Base-by-base conservation (phyloP, 2,888 invertebrate species). In the Rhyacophila evoluta region DNA sequence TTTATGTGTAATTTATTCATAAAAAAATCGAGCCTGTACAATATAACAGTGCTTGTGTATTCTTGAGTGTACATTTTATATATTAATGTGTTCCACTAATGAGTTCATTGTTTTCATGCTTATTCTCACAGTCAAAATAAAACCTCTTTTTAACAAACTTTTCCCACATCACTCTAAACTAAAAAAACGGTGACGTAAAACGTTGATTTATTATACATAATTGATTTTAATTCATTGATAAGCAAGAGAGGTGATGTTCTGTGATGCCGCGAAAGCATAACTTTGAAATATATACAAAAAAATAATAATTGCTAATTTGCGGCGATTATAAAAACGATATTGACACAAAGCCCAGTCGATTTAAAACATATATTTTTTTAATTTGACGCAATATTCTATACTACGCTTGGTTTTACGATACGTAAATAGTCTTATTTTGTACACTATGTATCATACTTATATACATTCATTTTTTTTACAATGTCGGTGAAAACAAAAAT, bases 41-140 rank as follows among this genome's bases (percentile, higher is more conserved):
- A 71, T 69, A 72, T 15, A 25, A 25, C 55, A 55, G 80, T 28
- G 75, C 73, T 73, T 79, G 74, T 70, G 80, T 80, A 78, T 70
- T 80, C 81, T 77, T 72, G 28, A 73, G 81, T 79, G 81, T 77
- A 76, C 77, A 77, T 81, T 79, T 55, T 67, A 81, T 81, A 80
- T 81, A 79, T 81, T 79, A 79, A 81, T 72, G 78, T 78, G 79
- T 74, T 55, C 25, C 77, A 74, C 79, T 82, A 82, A 82, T 82
- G 82, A 82, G 82, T 82, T 79, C 82, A 82, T 82, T 82, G 82
- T 82, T 82, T 76, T 38, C 69, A 27, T 39, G 68, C 79, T 72
- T 37, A 67, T 82, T 82, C 82, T 81, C 82, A 81, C 82, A 82
- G 74, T 81, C 79, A 76, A 81, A 81, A 80, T 79, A 79, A 77